A percentile compares a stretch with the other conserved stretches of the same genome.
Evolutionary conservation across 1,140 invertebrate species (phyloP).

Genomic region (Micrasema longulum): DNA sequence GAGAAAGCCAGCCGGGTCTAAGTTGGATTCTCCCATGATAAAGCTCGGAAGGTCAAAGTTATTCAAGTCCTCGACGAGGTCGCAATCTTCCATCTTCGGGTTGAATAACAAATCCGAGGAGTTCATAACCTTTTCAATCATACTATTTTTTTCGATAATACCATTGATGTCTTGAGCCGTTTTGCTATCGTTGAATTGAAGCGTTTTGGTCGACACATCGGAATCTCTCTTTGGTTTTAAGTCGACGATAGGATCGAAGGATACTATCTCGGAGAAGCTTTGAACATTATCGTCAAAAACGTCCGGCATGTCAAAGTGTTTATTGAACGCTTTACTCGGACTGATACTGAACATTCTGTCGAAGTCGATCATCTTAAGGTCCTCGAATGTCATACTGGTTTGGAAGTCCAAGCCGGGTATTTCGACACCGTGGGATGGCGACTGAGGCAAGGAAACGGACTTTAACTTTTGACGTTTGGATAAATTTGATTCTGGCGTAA

Average conservation of each 20-base stretch:
- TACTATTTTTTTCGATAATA: conserved; percentile 31
- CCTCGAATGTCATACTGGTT: conserved; percentile 46
- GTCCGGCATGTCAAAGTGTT: conserved; percentile 46
- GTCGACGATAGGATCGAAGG: conserved; percentile 15
- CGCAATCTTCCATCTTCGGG: conserved; percentile 36
- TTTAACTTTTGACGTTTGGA: conserved; percentile 44
- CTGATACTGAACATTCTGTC: conserved; percentile 41
- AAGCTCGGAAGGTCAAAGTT: conserved; percentile 51
- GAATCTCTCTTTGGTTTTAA: conserved; percentile 16
- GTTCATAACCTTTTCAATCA: conserved; percentile 42
- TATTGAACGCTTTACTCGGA: conserved; percentile 46
- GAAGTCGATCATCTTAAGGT: conserved; percentile 47
- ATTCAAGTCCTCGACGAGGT: conserved; percentile 37
- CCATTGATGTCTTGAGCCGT: conserved; percentile 13
- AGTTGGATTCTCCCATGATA: conserved; percentile 41
- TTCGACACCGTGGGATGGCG: conserved; percentile 32
- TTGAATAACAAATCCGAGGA: conserved; percentile 36
- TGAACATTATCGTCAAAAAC: conserved; percentile 26
- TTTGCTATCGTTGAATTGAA: conserved; percentile 18
- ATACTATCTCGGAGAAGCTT: conserved; percentile 11
- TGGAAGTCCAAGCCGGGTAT: conserved; percentile 38
- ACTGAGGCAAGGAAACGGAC: conserved; percentile 49
- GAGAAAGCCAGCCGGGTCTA: conserved; percentile 12
- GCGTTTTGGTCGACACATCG: background rate
- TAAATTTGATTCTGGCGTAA: background rate